A percentile compares a stretch with the other conserved stretches of the same genome.
phyloP scores from a whole-genome alignment of 2,113 vertebrate species.

The Neotoma lepida region DNA sequence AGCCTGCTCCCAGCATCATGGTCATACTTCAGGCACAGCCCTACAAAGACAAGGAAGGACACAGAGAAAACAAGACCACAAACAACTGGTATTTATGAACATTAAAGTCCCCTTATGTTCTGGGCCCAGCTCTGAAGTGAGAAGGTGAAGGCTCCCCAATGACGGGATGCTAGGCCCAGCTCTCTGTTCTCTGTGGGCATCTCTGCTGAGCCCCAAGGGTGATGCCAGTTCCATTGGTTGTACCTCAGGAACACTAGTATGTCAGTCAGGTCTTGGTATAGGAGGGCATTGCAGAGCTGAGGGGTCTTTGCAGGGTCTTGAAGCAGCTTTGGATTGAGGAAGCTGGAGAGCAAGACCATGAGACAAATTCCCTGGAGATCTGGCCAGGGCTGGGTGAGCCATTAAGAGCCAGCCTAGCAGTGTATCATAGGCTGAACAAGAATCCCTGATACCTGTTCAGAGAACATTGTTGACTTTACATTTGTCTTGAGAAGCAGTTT shows the following conservation, averaged over 20 bases:
- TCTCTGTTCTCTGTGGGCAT: neutral
- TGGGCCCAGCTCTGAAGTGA: neutral
- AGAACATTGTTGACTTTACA: neutral
- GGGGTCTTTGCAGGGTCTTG: neutral
- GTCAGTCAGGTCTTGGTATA: neutral
- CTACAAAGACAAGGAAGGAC: constrained; percentile 56
- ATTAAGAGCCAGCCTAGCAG: neutral
- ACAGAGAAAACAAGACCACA: constrained; percentile 28
- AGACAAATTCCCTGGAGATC: neutral
- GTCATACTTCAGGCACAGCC: constrained; percentile 61
- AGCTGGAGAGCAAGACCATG: rapidly evolving
- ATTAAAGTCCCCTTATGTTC: neutral
- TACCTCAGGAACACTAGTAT: neutral
- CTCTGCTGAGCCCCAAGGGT: neutral
- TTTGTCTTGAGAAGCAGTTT: neutral
- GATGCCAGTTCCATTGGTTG: no score
- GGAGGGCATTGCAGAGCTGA: rapidly evolving
- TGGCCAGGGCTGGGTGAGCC: neutral
- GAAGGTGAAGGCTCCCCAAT: neutral
- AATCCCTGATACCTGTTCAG: neutral
- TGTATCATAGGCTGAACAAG: neutral
- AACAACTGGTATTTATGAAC: neutral
- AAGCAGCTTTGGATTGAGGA: neutral
- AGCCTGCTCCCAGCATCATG: constrained; percentile 58
- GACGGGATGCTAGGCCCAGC: neutral